Evolutionary conservation across 1,140 invertebrate genomes (phyloP), one percentile per base, ranked within the genome.

Genomic region (Campodea augens): DNA sequence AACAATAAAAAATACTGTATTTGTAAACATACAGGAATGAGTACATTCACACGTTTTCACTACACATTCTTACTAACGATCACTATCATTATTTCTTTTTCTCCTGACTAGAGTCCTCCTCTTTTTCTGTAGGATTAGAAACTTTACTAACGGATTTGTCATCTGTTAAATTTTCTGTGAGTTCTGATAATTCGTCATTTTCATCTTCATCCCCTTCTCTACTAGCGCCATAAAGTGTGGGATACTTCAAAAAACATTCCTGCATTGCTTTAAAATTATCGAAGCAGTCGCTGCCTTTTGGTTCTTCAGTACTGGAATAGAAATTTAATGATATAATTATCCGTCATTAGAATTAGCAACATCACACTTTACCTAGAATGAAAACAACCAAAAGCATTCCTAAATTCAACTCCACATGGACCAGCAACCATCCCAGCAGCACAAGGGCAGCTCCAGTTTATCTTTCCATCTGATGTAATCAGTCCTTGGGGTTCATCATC

Each of bases 361-460:
- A 5, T 18, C 12, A n/a, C 5, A 27, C 5, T 47, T 47, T 61
- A 64, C 44, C 78, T 82, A 54, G 88, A 86, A 63, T 95, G 89
- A 61, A 95, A 95, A 65, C 91, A 98, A 18, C 83, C 80, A 60
- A 97, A 93, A 1, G 91, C 89, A 49, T 91, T 81, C 42, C 90
- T 64, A 61, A 96, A 96, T 60, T 90, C 78, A 12, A 81, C 65
- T 0, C 88, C 91, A 62, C 92, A 98, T 0, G 92, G 91, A 2
- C 91, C 91, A 3, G 84, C 87, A 4, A 89, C 84, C 82, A 93
- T 91, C 13, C 88, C 87, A 22, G 91, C 91, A 18, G 96, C 68
- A 64, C 92, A 97, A 0, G 91, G 92, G 57, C 92, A 98, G 57
- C 81, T 81, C 89, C 90, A 97, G 64, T 97, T 97, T 46, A 97